Evolutionary conservation across 2,797 vertebrate species (phyloP).

Genomic region (Platyrinchus mystaceus): DNA sequence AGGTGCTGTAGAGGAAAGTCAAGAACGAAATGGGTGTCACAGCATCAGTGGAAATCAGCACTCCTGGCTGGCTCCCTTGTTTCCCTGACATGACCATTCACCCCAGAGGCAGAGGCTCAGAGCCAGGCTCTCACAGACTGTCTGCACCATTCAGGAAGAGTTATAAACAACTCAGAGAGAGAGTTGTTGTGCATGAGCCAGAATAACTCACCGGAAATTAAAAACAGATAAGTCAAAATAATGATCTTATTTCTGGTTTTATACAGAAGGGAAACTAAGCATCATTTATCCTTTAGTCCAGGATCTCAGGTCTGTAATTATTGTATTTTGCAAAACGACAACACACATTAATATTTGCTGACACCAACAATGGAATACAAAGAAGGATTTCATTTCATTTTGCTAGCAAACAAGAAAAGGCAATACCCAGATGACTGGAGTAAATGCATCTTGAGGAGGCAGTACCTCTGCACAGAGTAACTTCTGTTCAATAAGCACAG

Average conservation of each 20-base stretch:
- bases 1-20: background rate
- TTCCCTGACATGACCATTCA: background rate
- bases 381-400: background rate
- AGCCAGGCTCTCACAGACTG: constrained; percentile 19
- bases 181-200: background rate
- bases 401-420: background rate
- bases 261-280: background rate
- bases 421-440: background rate
- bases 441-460: background rate
- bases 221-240: constrained; percentile 18
- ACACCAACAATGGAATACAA: background rate
- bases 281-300: background rate
- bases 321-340: background rate
- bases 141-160: constrained; percentile 3
- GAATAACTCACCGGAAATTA: background rate
- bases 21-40: accelerated
- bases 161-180: constrained; percentile 29
- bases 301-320: background rate
- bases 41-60: background rate
- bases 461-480: background rate
- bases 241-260: background rate
- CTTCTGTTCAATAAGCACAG: background rate
- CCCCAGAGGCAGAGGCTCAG: background rate
- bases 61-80: background rate
- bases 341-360: background rate